Percentiles rank a stretch among this genome's conserved stretches.
Conservation (phyloP, 2,888 invertebrate species). For the Eledona agricola region DNA sequence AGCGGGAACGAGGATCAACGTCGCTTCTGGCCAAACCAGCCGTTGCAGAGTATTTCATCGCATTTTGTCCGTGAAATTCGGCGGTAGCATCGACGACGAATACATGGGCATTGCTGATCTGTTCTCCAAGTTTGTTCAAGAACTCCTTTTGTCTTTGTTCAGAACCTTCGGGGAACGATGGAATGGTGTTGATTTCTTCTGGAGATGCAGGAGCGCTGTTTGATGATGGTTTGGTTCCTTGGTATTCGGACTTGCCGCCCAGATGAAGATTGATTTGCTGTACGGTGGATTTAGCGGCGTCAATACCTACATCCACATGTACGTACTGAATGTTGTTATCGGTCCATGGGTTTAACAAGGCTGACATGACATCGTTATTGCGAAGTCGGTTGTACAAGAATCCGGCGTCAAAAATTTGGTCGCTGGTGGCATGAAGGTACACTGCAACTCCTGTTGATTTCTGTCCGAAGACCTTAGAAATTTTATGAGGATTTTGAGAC, state of each 20-base stretch:
- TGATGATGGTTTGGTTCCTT: conserved; percentile 40
- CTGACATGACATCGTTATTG: conserved; percentile 9
- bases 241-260: conserved; percentile 43
- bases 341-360: conserved; percentile 60
- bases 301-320: conserved; percentile 5
- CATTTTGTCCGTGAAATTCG: conserved; percentile 66
- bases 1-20: conserved; percentile 67
- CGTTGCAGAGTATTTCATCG: conserved; percentile 65
- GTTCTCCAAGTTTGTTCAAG: conserved; percentile 65
- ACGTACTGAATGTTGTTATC: conserved; percentile 26
- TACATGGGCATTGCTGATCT: conserved; percentile 66
- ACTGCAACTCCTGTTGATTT: conserved; percentile 28
- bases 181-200: conserved; percentile 1
- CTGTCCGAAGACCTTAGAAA: conserved; percentile 8
- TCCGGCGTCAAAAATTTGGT: conserved; percentile 14
- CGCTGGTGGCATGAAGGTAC: conserved; percentile 14
- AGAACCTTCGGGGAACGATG: conserved; percentile 16
- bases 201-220: conserved; percentile 1
- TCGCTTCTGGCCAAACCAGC: conserved; percentile 67
- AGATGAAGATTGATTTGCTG: conserved; percentile 39
- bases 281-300: conserved; percentile 34
- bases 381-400: conserved; percentile 12
- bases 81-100: conserved; percentile 66
- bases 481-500: conserved; percentile 59
- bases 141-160: conserved; percentile 64